These are phyloP conservation scores for Ceratoteleas bidentatus DNA, from an alignment of 1,140 invertebrate genomes.

Conservation along the genomic window DNA sequence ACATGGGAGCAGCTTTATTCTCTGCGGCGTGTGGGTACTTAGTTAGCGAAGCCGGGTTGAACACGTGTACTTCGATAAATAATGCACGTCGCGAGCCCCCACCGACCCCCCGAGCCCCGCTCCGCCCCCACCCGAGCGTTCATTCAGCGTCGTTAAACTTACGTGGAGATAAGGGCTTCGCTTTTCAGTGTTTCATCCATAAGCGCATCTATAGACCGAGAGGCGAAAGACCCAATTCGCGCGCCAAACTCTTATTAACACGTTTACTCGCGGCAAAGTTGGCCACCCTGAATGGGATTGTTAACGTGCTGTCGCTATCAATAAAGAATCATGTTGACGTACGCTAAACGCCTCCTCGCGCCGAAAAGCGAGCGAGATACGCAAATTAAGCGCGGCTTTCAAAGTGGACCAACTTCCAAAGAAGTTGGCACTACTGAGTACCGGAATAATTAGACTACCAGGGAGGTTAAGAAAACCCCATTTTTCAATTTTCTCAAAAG, in stretches of 20 bases:
- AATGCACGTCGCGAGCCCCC: constrained; percentile 71
- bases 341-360: constrained; percentile 11
- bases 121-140: constrained; percentile 33
- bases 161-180: constrained; percentile 72
- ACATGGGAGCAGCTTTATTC: constrained; percentile 52
- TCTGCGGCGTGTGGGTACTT: constrained; percentile 53
- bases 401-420: background rate
- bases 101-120: constrained; percentile 26
- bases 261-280: constrained; percentile 34
- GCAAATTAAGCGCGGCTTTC: background rate
- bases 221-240: constrained; percentile 32
- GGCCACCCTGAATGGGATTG: constrained; percentile 24
- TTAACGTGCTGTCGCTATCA: constrained; percentile 33
- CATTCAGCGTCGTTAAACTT: constrained; percentile 68
- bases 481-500: too few relatives aligned
- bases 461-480: too few relatives aligned
- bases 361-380: background rate
- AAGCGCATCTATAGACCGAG: constrained; percentile 58
- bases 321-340: constrained; percentile 37
- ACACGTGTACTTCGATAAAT: constrained; percentile 80
- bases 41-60: constrained; percentile 69
- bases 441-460: too few relatives aligned
- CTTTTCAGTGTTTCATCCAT: constrained; percentile 67
- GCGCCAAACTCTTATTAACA: constrained; percentile 39
- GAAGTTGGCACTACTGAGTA: too few relatives aligned